These are phyloP conservation scores for Ptychodera flava DNA, from an alignment of 35 echinoderm and acorn worm species.

Conservation along the genomic window DNA sequence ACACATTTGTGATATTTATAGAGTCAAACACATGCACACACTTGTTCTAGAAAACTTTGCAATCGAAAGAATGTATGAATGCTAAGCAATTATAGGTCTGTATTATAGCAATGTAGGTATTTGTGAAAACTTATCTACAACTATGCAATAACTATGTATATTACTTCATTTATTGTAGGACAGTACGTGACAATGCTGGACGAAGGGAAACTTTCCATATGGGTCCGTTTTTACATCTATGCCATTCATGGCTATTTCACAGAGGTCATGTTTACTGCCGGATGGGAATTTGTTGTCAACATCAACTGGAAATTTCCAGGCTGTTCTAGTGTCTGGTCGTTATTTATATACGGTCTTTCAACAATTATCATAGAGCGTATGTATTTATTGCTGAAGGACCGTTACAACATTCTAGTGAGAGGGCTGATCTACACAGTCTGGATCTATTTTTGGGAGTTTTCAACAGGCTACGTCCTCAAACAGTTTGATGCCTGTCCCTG, in stretches of 20 bases:
- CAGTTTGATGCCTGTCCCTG: constrained; percentile 95
- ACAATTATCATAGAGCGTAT: constrained; percentile 79
- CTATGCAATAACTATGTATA: no score
- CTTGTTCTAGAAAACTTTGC: no score
- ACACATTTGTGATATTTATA: no score
- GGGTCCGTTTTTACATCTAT: constrained; percentile 95
- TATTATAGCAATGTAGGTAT: no score
- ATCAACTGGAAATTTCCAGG: constrained; percentile 91
- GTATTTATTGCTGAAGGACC: constrained; percentile 73
- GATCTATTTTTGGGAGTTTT: constrained; percentile 96
- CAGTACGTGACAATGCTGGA: constrained; percentile 69
- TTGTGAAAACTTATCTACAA: no score
- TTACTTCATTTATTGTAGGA: no score
- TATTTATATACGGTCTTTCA: constrained; percentile 88
- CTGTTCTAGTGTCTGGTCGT: constrained; percentile 86
- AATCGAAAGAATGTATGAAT: no score
- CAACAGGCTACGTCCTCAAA: constrained; percentile 62
- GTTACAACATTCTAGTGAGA: constrained; percentile 24
- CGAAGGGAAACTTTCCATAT: constrained; percentile 64
- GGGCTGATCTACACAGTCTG: constrained; percentile 69
- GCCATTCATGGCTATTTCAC: constrained; percentile 96
- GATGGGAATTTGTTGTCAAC: constrained; percentile 98
- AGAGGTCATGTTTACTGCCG: constrained; percentile 97
- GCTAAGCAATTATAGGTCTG: no score
- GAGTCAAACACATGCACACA: no score